Evolutionary conservation across 2,797 vertebrate species (phyloP).

Genomic region (Lerista edwardsae): DNA sequence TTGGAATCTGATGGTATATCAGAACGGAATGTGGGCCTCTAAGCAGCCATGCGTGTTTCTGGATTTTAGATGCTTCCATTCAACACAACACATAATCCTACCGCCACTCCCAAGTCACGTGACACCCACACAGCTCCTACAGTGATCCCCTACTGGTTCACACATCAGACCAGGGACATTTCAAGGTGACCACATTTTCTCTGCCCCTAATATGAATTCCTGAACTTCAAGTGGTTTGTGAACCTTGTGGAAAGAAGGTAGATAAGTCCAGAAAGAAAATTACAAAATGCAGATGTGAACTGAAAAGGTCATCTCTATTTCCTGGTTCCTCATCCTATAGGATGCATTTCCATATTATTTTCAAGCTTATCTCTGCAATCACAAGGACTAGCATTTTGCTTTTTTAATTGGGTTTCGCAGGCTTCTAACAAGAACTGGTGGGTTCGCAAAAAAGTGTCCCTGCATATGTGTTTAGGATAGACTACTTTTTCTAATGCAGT

Average conservation of each 20-base stretch:
- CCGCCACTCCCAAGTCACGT: neutral
- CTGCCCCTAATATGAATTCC: too few species aligned
- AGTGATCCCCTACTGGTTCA: neutral
- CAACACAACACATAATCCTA: neutral
- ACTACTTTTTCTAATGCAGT: neutral
- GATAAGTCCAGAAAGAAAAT: neutral
- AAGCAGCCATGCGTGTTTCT: neutral
- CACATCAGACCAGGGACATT: neutral
- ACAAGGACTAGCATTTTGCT: neutral
- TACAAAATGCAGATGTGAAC: neutral
- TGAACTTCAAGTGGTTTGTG: neutral
- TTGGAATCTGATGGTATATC: neutral
- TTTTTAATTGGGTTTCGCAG: neutral
- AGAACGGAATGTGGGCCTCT: too few species aligned
- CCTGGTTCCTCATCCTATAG: neutral
- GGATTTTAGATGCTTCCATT: neutral
- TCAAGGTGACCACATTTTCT: neutral
- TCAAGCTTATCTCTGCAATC: neutral
- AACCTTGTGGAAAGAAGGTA: neutral
- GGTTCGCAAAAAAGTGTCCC: too few species aligned
- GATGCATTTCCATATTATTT: neutral
- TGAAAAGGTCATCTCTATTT: neutral
- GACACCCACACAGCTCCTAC: neutral
- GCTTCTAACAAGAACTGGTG: neutral
- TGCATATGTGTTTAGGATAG: too few species aligned